A percentile compares a stretch with the other conserved stretches of the same genome.
These are phyloP conservation scores for Pogonognathellus flavescens DNA, from an alignment of 1,140 invertebrate species.

Conservation along the genomic window DNA sequence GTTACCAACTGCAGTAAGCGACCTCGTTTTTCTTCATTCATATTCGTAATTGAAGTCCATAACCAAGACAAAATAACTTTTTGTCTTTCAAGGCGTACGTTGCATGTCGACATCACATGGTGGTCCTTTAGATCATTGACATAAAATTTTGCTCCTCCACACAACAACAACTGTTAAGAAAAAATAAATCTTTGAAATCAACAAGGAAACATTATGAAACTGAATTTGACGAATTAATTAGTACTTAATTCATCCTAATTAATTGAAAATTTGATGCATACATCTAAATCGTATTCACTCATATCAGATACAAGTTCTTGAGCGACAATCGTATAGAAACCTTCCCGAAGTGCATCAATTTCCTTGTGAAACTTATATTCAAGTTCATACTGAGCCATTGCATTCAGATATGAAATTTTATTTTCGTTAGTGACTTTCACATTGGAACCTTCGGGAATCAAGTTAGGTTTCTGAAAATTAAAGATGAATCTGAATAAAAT, in stretches of 20 bases:
- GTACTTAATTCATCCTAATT: neutral
- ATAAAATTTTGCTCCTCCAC: slow-evolving; percentile 56
- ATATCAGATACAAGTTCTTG: slow-evolving; percentile 94
- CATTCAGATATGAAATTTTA: slow-evolving; percentile 88
- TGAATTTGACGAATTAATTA: slow-evolving; percentile 3
- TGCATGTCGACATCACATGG: slow-evolving; percentile 75
- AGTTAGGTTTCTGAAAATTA: slow-evolving; percentile 75
- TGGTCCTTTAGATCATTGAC: slow-evolving; percentile 59
- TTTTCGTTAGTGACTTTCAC: slow-evolving; percentile 81
- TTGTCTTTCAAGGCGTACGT: slow-evolving; percentile 76
- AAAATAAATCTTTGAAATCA: neutral
- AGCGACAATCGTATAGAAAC: slow-evolving; percentile 90
- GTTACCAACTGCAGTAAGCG: slow-evolving; percentile 93
- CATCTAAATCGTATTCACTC: slow-evolving; percentile 96
- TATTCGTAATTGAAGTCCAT: slow-evolving; percentile 92
- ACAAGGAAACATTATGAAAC: neutral
- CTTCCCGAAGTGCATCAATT: slow-evolving; percentile 88
- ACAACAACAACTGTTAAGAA: slow-evolving; percentile 57
- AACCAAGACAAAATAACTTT: slow-evolving; percentile 88
- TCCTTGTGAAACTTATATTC: slow-evolving; percentile 85
- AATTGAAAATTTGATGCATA: slow-evolving; percentile 69
- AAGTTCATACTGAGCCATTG: slow-evolving; percentile 88
- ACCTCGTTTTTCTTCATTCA: slow-evolving; percentile 93
- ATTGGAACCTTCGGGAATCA: slow-evolving; percentile 83
- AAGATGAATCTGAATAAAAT: neutral